A percentile compares a stretch with the other conserved stretches of the same genome.
phyloP scores from a whole-genome alignment of 2,113 vertebrate species.

The Brachyhypopomus occidentalis region DNA sequence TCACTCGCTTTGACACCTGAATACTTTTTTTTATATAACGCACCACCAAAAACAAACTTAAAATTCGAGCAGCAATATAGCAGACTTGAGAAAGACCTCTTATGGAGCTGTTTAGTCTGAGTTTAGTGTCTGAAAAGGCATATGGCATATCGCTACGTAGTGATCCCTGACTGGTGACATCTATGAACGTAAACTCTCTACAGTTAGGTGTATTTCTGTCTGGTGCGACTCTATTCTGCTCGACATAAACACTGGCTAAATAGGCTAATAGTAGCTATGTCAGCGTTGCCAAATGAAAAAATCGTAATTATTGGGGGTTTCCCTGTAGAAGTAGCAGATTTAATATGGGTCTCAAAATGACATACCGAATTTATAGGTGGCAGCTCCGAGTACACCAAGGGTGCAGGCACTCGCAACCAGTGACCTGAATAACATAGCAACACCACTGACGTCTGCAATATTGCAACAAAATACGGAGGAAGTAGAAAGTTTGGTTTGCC shows the following conservation, averaged over 20 bases:
- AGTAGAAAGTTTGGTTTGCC: slow-evolving; percentile 59
- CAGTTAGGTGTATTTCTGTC: background rate
- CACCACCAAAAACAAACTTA: background rate
- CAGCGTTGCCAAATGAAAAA: background rate
- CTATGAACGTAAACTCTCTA: background rate
- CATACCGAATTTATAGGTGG: slow-evolving; percentile 69
- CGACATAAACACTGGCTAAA: slow-evolving; percentile 19
- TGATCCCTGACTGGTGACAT: no score
- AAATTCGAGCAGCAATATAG: background rate
- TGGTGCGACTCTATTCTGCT: background rate
- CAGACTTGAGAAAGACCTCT: no score
- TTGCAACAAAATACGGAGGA: slow-evolving; percentile 45
- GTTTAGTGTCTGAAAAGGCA: background rate
- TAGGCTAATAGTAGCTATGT: background rate
- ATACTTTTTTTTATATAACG: background rate
- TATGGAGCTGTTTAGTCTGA: background rate
- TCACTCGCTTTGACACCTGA: background rate
- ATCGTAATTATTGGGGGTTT: background rate
- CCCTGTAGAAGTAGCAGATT: background rate
- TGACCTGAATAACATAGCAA: slow-evolving; percentile 73
- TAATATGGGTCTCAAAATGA: slow-evolving; percentile 10
- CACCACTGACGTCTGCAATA: slow-evolving; percentile 40
- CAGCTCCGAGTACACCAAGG: slow-evolving; percentile 69
- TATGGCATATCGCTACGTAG: no score
- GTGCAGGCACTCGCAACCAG: slow-evolving; percentile 70